Evolutionary conservation across 2,888 invertebrate genomes (phyloP).

Genomic region (Drosophila bunnanda): DNA sequence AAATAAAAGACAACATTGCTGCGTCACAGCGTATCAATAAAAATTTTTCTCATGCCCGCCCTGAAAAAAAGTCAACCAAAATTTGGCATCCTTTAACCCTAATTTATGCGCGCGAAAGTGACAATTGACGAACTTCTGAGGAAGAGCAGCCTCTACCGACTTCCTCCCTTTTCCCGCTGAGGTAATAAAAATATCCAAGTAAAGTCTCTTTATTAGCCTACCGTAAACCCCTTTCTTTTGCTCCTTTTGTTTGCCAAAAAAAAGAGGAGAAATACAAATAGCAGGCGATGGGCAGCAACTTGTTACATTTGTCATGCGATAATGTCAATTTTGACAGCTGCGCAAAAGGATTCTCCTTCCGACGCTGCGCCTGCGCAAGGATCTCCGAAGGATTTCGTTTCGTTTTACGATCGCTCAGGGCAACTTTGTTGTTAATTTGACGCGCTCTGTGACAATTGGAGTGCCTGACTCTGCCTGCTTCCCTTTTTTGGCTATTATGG

Average conservation of each 20-base stretch:
- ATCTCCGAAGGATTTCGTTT: conserved; percentile 22
- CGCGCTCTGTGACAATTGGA: conserved; percentile 74
- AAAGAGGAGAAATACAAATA: conserved; percentile 21
- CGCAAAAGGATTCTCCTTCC: conserved; percentile 56
- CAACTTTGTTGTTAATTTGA: conserved; percentile 77
- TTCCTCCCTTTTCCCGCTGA: conserved; percentile 36
- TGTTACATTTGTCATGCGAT: conserved; percentile 82
- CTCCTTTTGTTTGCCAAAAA: conserved; percentile 54
- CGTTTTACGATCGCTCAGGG: conserved; percentile 42
- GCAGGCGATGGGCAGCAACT: conserved; percentile 64
- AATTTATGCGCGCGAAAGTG: conserved; percentile 78
- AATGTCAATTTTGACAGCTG: conserved; percentile 81
- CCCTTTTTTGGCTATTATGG: conserved; percentile 56
- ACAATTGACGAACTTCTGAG: conserved; percentile 77
- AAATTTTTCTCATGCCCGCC: conserved; percentile 69
- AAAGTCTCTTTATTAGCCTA: conserved; percentile 77
- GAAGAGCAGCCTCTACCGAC: background rate
- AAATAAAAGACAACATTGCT: conserved; percentile 32
- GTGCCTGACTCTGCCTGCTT: conserved; percentile 41
- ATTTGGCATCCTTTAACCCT: conserved; percentile 70
- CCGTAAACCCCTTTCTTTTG: conserved; percentile 61
- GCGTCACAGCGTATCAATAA: conserved; percentile 73
- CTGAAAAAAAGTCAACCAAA: conserved; percentile 24
- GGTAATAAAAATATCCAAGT: conserved; percentile 81
- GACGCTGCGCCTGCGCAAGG: conserved; percentile 46